Conservation (phyloP, 2,888 invertebrate species). For the Notodromas monacha region DNA sequence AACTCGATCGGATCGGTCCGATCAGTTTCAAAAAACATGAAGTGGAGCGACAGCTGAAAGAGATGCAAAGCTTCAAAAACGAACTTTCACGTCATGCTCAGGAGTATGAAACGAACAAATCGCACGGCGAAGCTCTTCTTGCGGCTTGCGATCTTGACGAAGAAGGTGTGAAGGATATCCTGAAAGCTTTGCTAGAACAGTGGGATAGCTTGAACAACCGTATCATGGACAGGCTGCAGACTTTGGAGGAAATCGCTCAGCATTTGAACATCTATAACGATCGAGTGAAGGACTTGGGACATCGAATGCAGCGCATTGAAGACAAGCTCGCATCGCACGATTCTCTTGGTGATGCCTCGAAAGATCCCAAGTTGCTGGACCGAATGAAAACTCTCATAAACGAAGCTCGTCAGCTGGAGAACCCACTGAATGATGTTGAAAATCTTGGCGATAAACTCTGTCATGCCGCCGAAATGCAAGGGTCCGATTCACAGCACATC, state of each 20-base stretch:
- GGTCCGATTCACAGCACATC: slow-evolving; percentile 35
- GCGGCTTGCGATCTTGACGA: slow-evolving; percentile 63
- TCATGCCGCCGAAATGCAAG: slow-evolving; percentile 36
- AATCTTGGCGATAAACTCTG: slow-evolving; percentile 40
- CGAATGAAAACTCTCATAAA: slow-evolving; percentile 44
- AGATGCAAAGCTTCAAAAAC: slow-evolving; percentile 56
- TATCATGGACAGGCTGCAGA: slow-evolving; percentile 35
- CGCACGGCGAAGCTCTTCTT: slow-evolving; percentile 55
- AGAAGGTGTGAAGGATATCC: slow-evolving; percentile 47
- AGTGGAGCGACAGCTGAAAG: slow-evolving; percentile 53
- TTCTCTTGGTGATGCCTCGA: slow-evolving; percentile 31
- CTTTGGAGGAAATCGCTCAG: slow-evolving; percentile 37
- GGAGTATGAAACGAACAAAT: slow-evolving; percentile 60
- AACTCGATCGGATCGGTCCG: slow-evolving; percentile 38
- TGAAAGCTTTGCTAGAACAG: slow-evolving; percentile 43
- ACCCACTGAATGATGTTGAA: slow-evolving; percentile 30
- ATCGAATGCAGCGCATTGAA: slow-evolving; percentile 53
- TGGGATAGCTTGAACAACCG: slow-evolving; percentile 69
- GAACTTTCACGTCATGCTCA: slow-evolving; percentile 77
- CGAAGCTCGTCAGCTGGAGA: slow-evolving; percentile 39
- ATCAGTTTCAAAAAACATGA: slow-evolving; percentile 43
- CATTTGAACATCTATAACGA: slow-evolving; percentile 47
- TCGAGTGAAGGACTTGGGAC: slow-evolving; percentile 45
- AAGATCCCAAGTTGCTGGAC: slow-evolving; percentile 49
- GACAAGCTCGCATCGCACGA: slow-evolving; percentile 44